phyloP scores from a whole-genome alignment of 2,888 invertebrate species.

The Priapulus caudatus region DNA sequence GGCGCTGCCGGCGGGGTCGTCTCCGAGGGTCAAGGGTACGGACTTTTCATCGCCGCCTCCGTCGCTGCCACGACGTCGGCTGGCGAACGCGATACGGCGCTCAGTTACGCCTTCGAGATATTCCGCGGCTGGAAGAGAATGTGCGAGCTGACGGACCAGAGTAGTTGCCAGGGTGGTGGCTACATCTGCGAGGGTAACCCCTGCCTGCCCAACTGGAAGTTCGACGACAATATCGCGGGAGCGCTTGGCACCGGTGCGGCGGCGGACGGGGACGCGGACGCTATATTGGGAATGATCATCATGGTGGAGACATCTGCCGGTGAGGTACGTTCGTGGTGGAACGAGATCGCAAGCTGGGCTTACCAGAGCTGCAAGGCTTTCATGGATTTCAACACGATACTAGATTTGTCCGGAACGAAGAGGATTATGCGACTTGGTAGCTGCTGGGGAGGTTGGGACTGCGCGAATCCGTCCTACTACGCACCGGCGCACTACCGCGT shows the following conservation, averaged over 20 bases:
- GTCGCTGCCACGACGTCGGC: neutral
- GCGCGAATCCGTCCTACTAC: neutral
- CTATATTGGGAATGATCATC: neutral
- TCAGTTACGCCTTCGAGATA: neutral
- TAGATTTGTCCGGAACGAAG: neutral
- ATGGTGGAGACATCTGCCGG: neutral
- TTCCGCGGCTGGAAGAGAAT: neutral
- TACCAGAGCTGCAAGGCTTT: neutral
- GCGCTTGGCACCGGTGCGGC: neutral
- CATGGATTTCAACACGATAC: neutral
- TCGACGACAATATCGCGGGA: neutral
- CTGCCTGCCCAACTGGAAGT: neutral
- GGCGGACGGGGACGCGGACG: neutral
- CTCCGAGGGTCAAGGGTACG: neutral
- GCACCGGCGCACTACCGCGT: neutral
- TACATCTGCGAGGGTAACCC: neutral
- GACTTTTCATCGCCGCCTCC: neutral
- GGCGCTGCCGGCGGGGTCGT: neutral
- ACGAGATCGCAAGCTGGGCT: neutral
- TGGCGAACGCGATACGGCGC: too few relatives aligned
- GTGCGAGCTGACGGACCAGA: neutral
- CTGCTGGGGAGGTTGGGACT: slow-evolving; percentile 1
- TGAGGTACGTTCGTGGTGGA: neutral
- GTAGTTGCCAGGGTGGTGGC: neutral
- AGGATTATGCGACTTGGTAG: neutral